Evolutionary conservation across 2,888 invertebrate genomes (phyloP).

Genomic region (Notocelia uddmanniana): DNA sequence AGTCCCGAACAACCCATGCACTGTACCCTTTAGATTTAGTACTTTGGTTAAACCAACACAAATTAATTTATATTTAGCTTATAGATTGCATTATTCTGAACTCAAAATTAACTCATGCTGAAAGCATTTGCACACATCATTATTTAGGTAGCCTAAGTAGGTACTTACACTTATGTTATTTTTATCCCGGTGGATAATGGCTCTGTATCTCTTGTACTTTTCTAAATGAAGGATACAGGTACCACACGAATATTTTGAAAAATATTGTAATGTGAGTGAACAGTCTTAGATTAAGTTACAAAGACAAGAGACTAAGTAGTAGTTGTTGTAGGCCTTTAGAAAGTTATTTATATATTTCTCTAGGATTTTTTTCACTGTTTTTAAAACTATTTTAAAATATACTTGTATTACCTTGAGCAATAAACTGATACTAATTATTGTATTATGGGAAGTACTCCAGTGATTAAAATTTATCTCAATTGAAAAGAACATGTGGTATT

Average conservation of each 20-base stretch:
- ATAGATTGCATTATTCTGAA: constrained; percentile 26
- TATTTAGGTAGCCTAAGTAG: constrained; percentile 39
- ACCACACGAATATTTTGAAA: not conserved
- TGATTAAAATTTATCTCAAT: not conserved
- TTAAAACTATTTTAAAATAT: not conserved
- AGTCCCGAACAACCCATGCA: not conserved
- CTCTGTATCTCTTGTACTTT: not conserved
- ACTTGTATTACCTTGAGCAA: constrained; percentile 8
- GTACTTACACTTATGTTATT: constrained; percentile 38
- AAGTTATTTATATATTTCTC: constrained; percentile 23
- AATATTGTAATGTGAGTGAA: not conserved
- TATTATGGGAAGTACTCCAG: not conserved
- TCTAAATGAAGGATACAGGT: not conserved
- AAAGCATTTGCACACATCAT: constrained; percentile 12
- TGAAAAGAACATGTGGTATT: not conserved
- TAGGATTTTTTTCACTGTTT: constrained; percentile 9
- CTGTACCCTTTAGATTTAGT: constrained; percentile 23
- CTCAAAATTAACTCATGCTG: constrained; percentile 12
- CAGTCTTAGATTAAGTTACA: not conserved
- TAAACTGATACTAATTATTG: not conserved
- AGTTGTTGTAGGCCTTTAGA: constrained; percentile 8
- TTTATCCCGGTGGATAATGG: constrained; percentile 13
- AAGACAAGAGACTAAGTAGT: constrained; percentile 27
- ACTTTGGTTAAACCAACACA: constrained; percentile 22
- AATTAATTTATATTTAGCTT: constrained; percentile 28